Evolutionary conservation across 37 sponge, comb jelly and placozoan genomes (phyloP).

Genomic region (Cladorhizidae sp.): DNA sequence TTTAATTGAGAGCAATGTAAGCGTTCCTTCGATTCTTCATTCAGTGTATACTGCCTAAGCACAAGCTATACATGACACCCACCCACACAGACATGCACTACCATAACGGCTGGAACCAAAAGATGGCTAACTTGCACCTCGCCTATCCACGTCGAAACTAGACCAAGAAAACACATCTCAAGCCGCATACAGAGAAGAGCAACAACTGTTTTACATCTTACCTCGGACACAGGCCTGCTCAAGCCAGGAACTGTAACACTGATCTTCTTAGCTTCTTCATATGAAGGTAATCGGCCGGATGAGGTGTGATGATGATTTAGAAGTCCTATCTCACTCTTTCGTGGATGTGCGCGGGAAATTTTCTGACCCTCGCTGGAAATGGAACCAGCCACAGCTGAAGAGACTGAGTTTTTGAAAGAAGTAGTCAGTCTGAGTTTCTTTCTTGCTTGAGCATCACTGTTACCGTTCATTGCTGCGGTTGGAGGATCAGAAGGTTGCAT

Average conservation of each 20-base stretch:
- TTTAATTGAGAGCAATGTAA: no score
- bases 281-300: constrained; percentile 22
- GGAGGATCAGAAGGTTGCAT: neutral
- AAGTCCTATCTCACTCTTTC: constrained; percentile 27
- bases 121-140: no score
- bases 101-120: no score
- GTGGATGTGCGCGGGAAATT: constrained; percentile 2
- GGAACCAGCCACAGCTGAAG: neutral
- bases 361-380: neutral
- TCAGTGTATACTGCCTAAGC: no score
- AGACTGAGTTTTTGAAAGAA: neutral
- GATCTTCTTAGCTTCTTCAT: constrained; percentile 80
- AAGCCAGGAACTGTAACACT: constrained; percentile 76
- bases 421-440: neutral
- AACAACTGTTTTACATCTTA: constrained; percentile 29
- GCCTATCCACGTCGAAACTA: no score
- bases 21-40: no score
- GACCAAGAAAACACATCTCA: no score
- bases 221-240: constrained; percentile 61
- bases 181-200: no score
- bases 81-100: no score
- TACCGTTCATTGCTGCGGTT: neutral
- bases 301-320: neutral
- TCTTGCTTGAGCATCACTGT: neutral
- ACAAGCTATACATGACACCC: no score